Base-by-base conservation (phyloP, 2,113 vertebrate genomes). In the Notiomystis cincta region DNA sequence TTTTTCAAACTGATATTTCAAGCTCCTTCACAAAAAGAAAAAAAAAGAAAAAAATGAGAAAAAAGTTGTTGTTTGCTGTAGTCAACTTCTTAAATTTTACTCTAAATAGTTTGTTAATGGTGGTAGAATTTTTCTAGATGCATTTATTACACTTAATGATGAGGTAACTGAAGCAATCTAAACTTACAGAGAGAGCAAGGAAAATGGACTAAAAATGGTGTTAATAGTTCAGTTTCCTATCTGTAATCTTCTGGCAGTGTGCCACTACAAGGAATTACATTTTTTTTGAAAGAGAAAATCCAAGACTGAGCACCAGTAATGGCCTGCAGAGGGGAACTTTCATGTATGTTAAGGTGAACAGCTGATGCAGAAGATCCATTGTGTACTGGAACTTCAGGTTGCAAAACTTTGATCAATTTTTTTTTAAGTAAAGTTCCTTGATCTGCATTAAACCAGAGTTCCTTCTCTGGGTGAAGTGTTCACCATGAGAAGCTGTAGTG, bases 401-500 rank as follows among this genome's bases (percentile, higher is more conserved):
- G 20, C 51, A 91, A 76, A 81, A 83, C n/a, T 56, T 87, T 42
- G n/a, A 37, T 56, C 40, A n/a, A 0, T 67, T 1, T 40, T 71
- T 90, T 69, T 48, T 71, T 73, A 65, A 23, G 58, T 57, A 56
- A 76, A 80, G 37, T 42, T 33, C 82, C 92, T 37, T 96, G 91
- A 73, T 54, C 22, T 90, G 78, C 79, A 20, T 54, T 62, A 81
- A 67, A 75, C 44, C n/a, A 4, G 71, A 53, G 54, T 83, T 90
- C 44, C 30, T 81, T 1, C 53, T 94, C 58, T 93, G 89, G 10
- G 31, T 91, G 84, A 90, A 94, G 61, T 35, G 87, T 77, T 96
- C 91, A 73, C 80, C 79, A 95, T 88, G 94, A 94, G 94, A 87
- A 96, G 50, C 85, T 94, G 75, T 69, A 95, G 79, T 78, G 72